Conservation (phyloP, 2,797 vertebrate species). For the Acanthurus leucopareius region DNA sequence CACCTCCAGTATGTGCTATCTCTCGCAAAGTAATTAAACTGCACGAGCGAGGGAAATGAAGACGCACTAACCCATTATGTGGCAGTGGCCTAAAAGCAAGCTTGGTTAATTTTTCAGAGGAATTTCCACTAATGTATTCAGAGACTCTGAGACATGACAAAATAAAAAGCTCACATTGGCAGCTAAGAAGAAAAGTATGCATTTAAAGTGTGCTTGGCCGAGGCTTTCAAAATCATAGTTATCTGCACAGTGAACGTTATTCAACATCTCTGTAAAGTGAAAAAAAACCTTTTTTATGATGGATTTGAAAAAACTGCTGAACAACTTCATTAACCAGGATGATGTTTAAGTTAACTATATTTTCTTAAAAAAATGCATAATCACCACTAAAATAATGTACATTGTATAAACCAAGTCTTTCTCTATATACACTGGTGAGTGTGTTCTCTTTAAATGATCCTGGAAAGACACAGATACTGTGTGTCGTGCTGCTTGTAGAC, state of each 20-base stretch:
- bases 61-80: slow-evolving; percentile 78
- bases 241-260: slow-evolving; percentile 43
- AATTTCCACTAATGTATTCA: slow-evolving; percentile 76
- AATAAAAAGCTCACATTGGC: slow-evolving; percentile 73
- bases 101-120: slow-evolving; percentile 80
- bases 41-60: slow-evolving; percentile 48
- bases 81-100: slow-evolving; percentile 74
- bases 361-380: slow-evolving; percentile 22
- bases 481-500: too few species aligned
- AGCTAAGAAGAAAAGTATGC: slow-evolving; percentile 65
- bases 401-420: too few species aligned
- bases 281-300: slow-evolving; percentile 28
- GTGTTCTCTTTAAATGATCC: too few species aligned
- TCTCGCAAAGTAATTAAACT: slow-evolving; percentile 78
- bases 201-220: slow-evolving; percentile 57
- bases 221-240: slow-evolving; percentile 63
- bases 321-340: slow-evolving; percentile 18
- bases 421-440: too few species aligned
- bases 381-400: not conserved
- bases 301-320: slow-evolving; percentile 1
- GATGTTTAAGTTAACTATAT: not conserved
- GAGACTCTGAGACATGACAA: slow-evolving; percentile 72
- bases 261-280: slow-evolving; percentile 40
- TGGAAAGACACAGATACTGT: too few species aligned
- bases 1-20: slow-evolving; percentile 54